Base-by-base conservation (phyloP, 2,888 invertebrate genomes). In the Altica lythri region DNA sequence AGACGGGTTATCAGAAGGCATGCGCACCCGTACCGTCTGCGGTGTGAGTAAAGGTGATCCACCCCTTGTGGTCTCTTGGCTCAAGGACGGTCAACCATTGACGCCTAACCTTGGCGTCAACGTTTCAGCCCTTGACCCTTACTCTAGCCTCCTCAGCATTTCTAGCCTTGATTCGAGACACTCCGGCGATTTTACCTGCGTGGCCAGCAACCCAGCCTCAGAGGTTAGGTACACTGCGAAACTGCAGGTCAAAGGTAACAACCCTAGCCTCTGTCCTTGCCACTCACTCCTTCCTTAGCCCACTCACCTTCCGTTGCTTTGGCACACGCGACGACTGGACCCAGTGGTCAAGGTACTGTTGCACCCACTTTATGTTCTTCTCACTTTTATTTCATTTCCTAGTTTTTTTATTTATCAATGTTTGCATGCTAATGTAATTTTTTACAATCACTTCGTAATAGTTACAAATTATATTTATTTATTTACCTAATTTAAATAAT, bases 221-320 rank as follows among this genome's bases (percentile, higher is more conserved):
- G 86, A 86, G 81, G 86, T 86, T 78, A 86, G 86, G 81, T 87
- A 84, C 82, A 86, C 86, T 77, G 87, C 88, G 79, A 83, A 84
- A 77, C 85, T 88, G 73, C 86, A 86, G 83, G 88, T 88, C 75
- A 88, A 88, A 88, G 88, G 88, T 88, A 88, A 84, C 81, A 77
- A 78, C 78, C 69, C 64, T 56, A 62, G 68, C 72, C 71, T 70
- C 67, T 68, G 67, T 69, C 68, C 63, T 65, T 68, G 65, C 55
- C 51, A 43, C 57, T 55, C 48, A 43, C 56, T 58, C 40, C 68
- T 60, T 48, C 63, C 59, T 37, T 56, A 35, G 61, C 64, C 65
- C 67, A 64, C 63, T 64, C 65, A 65, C 74, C 68, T 69, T 74
- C 72, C 74, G 76, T 77, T 77, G 76, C 77, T 79, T 83, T 83